Evolutionary conservation across 2,888 invertebrate genomes (phyloP), one percentile per base, ranked within the genome.

Genomic region (Cephus sareptanus): DNA sequence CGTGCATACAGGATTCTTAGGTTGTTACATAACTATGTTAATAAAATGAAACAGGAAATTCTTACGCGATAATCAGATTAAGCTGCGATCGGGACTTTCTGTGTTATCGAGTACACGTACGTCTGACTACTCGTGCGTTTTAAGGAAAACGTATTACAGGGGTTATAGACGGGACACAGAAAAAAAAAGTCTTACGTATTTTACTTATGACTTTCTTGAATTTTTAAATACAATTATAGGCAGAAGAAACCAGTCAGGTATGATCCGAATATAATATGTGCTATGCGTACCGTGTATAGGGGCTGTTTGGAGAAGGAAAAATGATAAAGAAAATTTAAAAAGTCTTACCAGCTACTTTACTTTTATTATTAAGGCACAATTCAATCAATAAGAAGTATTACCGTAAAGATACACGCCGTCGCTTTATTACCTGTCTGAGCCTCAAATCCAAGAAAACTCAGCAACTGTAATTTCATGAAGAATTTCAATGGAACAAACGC

Each of bases 321-420:
- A n/a, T 34, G 23, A 1, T 13, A 11, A 76, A 31, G 34, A 73
- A 15, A 15, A n/a, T 35, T 1, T 0, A 11, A 4, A 30, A 30
- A 11, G 83, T 78, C 80, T 74, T 35, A 77, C 81, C 81, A 83
- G 73, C 23, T 40, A 37, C 82, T 76, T 82, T 40, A 40, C 40
- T 15, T 40, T 37, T 13, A 37, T 37, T 37, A 77, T 82, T 23
- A 71, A 69, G 33, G n/a, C 74, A 31, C 76, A 34, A 31, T 30
- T 75, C 78, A 83, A 82, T 84, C 83, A 79, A 83, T 83, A 79
- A 79, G 76, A 83, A 80, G 80, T 77, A 84, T 84, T 83, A 83
- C 81, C 84, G 83, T 83, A 84, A 83, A 83, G 81, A 80, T 77
- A 76, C 83, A 80, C 83, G 81, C 79, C 79, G 83, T 80, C 79